Percentiles rank a stretch among this genome's conserved stretches.
phyloP scores from a whole-genome alignment of 2,888 invertebrate species.

The Teleiodes luculella region DNA sequence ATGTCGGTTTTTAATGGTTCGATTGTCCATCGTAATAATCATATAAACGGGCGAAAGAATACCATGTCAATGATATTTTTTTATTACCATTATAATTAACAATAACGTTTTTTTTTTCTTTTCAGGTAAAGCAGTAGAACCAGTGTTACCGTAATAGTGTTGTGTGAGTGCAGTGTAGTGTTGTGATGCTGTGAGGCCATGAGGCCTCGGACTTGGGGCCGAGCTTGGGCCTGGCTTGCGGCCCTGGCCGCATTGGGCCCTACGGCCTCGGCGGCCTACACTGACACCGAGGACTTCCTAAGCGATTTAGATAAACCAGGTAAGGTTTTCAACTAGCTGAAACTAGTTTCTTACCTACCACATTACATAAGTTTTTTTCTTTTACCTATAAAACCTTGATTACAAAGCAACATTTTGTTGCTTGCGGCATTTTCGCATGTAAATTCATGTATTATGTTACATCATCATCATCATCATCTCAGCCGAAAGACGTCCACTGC shows the following conservation, averaged over 20 bases:
- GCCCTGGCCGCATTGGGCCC: conserved; percentile 65
- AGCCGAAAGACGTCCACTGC: too few relatives aligned
- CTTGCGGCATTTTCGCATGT: too few relatives aligned
- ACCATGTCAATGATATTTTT: background rate
- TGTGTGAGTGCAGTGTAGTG: conserved; percentile 12
- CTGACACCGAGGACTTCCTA: conserved; percentile 78
- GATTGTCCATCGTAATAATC: too few relatives aligned
- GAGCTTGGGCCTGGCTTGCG: conserved; percentile 69
- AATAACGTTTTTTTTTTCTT: conserved; percentile 1
- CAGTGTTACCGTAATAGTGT: conserved; percentile 19
- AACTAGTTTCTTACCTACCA: too few relatives aligned
- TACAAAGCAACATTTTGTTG: too few relatives aligned
- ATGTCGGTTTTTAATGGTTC: too few relatives aligned
- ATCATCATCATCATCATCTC: too few relatives aligned
- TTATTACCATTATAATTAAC: background rate
- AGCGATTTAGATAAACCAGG: conserved; percentile 82
- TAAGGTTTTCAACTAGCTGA: too few relatives aligned
- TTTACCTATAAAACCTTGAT: too few relatives aligned
- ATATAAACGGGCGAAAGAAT: too few relatives aligned
- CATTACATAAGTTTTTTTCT: too few relatives aligned
- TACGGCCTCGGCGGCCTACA: conserved; percentile 57
- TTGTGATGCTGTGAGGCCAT: conserved; percentile 16
- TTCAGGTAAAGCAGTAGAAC: conserved; percentile 34
- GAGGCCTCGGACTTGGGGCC: conserved; percentile 31
- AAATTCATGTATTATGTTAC: too few relatives aligned